A percentile compares a stretch with the other conserved stretches of the same genome.
phyloP scores from a whole-genome alignment of 2,888 invertebrate genomes.

The Agonopterix arenella region DNA sequence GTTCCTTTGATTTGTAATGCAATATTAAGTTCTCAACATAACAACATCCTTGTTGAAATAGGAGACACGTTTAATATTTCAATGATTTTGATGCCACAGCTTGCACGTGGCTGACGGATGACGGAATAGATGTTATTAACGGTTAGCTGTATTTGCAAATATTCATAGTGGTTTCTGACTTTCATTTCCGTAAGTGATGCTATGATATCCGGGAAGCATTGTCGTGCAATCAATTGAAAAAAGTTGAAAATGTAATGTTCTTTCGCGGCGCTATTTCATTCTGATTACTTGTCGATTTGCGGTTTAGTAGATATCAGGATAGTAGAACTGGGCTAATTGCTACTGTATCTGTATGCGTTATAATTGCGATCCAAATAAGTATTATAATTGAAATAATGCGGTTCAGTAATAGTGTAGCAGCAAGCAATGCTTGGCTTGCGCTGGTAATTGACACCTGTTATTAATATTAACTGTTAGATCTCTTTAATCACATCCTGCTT shows the following conservation, averaged over 20 bases:
- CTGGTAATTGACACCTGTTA: neutral
- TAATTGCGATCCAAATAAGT: conserved; percentile 3
- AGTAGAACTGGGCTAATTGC: conserved; percentile 5
- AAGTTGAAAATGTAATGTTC: neutral
- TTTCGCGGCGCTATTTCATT: neutral
- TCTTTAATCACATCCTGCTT: too few species aligned
- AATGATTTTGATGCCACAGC: neutral
- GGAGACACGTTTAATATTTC: conserved; percentile 1
- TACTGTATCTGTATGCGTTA: conserved; percentile 2
- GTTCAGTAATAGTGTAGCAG: too few species aligned
- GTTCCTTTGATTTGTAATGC: too few species aligned
- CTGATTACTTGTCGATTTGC: conserved; percentile 3
- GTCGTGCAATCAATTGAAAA: neutral
- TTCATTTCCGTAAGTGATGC: neutral
- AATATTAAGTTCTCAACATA: neutral
- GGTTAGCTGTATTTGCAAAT: neutral
- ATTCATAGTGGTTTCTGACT: neutral
- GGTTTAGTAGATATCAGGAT: conserved; percentile 2
- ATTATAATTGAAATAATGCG: neutral
- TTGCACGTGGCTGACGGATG: neutral
- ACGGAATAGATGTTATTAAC: neutral
- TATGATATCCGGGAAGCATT: conserved; percentile 6
- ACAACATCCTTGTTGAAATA: neutral
- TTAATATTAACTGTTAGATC: neutral
- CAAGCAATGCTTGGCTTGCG: neutral